phyloP scores from a whole-genome alignment of 2,888 invertebrate genomes.

The Phasia obesa region DNA sequence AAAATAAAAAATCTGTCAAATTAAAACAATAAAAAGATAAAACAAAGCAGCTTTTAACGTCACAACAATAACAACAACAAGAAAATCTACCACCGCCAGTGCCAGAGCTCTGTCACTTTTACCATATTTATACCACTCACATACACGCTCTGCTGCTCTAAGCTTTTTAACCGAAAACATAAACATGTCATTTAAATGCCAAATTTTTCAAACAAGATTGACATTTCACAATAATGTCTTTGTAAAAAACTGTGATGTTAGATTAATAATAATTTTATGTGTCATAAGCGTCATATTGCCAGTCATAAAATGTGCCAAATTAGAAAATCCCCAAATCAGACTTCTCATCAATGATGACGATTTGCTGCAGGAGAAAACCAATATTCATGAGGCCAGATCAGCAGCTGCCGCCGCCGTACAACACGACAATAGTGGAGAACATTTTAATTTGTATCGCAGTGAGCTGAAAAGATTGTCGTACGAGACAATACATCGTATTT shows the following conservation, averaged over 20 bases:
- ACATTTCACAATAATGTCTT: slow-evolving; percentile 62
- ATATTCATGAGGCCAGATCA: slow-evolving; percentile 55
- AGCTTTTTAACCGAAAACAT: slow-evolving; percentile 32
- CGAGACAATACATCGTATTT: slow-evolving; percentile 80
- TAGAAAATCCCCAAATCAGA: slow-evolving; percentile 74
- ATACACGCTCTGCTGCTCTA: neutral
- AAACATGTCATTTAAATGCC: slow-evolving; percentile 69
- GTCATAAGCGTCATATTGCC: slow-evolving; percentile 61
- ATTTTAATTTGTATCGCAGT: slow-evolving; percentile 74
- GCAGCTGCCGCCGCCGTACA: neutral
- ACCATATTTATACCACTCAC: too few species aligned
- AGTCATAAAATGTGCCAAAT: slow-evolving; percentile 73
- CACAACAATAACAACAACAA: neutral
- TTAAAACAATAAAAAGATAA: neutral
- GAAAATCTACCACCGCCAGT: too few species aligned
- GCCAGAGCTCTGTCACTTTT: too few species aligned
- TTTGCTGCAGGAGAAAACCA: slow-evolving; percentile 67
- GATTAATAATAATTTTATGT: slow-evolving; percentile 67
- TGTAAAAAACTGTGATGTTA: slow-evolving; percentile 68
- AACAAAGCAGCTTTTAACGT: neutral
- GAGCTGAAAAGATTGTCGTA: slow-evolving; percentile 77
- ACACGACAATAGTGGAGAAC: slow-evolving; percentile 72
- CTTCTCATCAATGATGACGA: slow-evolving; percentile 75
- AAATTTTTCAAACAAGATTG: slow-evolving; percentile 65
- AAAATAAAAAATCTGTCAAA: slow-evolving; percentile 9